These are phyloP conservation scores for Caerostris darwini DNA, from an alignment of 1,140 invertebrate species.

Conservation along the genomic window DNA sequence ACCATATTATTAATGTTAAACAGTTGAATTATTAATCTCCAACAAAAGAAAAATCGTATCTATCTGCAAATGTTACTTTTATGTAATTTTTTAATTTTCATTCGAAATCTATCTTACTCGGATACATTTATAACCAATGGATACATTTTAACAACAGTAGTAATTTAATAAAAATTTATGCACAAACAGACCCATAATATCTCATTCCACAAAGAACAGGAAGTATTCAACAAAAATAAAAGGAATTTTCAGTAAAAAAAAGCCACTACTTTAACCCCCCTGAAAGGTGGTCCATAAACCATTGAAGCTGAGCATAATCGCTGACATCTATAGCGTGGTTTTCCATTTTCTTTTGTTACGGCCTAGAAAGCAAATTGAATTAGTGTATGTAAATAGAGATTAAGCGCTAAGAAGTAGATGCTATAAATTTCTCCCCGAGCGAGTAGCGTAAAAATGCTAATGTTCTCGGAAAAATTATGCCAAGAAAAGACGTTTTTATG, in stretches of 20 bases:
- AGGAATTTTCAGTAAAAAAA: neutral
- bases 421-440: neutral
- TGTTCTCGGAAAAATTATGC: conserved; percentile 1
- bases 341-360: neutral
- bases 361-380: conserved; percentile 1
- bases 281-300: neutral
- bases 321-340: neutral
- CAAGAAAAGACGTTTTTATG: conserved; percentile 11
- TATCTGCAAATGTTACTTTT: too few species aligned
- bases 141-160: neutral
- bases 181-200: neutral
- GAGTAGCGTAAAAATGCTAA: conserved; percentile 1
- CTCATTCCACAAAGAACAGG: neutral
- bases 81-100: too few species aligned
- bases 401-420: neutral
- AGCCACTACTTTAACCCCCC: neutral
- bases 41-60: too few species aligned
- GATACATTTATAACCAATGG: neutral
- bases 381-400: conserved; percentile 21
- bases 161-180: neutral
- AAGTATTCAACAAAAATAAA: neutral
- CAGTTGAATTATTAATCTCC: too few species aligned
- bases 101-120: neutral
- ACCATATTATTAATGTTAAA: too few species aligned
- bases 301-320: neutral